These are phyloP conservation scores for Spilosoma lubricipeda DNA, from an alignment of 2,888 invertebrate species.

Conservation along the genomic window DNA sequence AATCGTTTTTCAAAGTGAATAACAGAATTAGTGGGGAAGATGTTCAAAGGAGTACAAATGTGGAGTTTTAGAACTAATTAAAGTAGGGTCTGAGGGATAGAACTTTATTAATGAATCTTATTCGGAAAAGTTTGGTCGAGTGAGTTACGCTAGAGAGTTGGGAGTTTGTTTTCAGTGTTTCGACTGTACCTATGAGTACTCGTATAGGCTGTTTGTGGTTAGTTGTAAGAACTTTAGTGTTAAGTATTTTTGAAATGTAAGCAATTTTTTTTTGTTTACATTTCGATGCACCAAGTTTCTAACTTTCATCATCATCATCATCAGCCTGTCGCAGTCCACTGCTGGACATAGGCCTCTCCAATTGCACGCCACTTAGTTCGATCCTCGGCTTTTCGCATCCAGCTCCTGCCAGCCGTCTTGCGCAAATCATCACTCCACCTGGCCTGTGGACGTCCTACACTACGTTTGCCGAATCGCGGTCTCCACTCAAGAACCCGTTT, in stretches of 20 bases:
- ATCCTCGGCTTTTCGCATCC: no score
- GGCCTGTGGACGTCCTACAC: no score
- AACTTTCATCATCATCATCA: no score
- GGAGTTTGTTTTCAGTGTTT: conserved; percentile 28
- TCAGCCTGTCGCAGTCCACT: no score
- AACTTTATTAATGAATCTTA: conserved; percentile 60
- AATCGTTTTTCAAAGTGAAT: conserved; percentile 26
- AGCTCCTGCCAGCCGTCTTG: no score
- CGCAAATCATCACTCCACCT: no score
- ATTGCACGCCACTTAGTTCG: no score
- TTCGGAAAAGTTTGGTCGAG: conserved; percentile 40
- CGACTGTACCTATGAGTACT: not conserved
- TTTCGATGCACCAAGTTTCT: not conserved
- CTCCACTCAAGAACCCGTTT: no score
- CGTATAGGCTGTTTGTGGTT: not conserved
- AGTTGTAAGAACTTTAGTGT: not conserved
- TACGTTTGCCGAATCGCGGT: no score
- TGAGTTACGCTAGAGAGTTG: conserved; percentile 26
- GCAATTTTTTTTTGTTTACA: not conserved
- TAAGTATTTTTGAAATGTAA: not conserved
- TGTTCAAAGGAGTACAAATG: conserved; percentile 35
- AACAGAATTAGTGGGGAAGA: conserved; percentile 33
- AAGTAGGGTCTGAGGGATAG: conserved; percentile 25
- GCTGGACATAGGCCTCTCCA: no score
- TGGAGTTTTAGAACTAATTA: conserved; percentile 45